Base-by-base conservation (phyloP, 2,888 invertebrate genomes). In the Synergus laeviventris region DNA sequence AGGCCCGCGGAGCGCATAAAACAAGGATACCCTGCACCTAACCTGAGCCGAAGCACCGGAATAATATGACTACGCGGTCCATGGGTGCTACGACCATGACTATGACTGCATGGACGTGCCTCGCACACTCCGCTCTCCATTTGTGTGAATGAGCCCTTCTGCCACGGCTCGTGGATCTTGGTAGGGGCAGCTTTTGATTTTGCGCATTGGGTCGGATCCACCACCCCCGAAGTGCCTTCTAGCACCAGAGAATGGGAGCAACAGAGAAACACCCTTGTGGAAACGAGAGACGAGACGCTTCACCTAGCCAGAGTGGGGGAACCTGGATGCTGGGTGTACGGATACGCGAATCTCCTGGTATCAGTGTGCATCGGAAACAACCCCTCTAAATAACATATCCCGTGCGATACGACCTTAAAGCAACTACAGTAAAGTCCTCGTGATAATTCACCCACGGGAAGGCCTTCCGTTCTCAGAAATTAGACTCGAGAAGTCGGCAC, bases 291-390 rank as follows among this genome's bases (percentile, higher is more conserved):
- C 76, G 77, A 56, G 75, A 74, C 76, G 66, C 56, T 73, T 77
- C 75, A 76, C 70, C 75, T 74, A 42, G 64, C 75, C 78, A 73
- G 78, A 79, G 83, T 82, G 84, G 84, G 84, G 85, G 84, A 83
- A 85, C 83, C 84, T 84, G 82, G 82, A 84, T 81, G 85, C 84
- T 82, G 83, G 84, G 80, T 83, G 75, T 81, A 80, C 78, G 81
- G 78, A 79, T 82, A 78, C 80, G 77, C 80, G 76, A 64, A 75
- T 78, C 81, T 81, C 82, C 80, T 74, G 81, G 81, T 83, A 81
- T 84, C 84, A 83, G 84, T 84, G 86, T 84, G 81, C 84, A 81
- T 84, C 81, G 81, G 83, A 84, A 85, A 84, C 81, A 83, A 81
- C 81, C 81, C 82, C 82, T 82, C 83, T 78, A 77, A 84, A 83